A percentile compares a stretch with the other conserved stretches of the same genome.
These are phyloP conservation scores for Tragelaphus scriptus DNA, from an alignment of 2,113 vertebrate species.

Conservation along the genomic window DNA sequence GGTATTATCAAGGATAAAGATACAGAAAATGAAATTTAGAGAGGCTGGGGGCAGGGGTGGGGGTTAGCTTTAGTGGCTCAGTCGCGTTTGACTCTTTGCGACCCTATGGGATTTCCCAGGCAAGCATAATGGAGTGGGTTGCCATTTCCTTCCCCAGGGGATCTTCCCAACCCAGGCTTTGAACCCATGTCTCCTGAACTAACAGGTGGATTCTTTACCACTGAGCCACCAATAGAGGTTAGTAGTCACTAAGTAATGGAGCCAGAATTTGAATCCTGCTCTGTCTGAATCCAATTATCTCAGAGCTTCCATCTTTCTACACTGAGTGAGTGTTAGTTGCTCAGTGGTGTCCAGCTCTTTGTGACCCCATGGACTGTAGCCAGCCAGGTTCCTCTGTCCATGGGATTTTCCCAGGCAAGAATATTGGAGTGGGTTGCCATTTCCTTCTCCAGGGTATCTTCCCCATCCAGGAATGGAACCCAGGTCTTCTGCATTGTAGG, in stretches of 20 bases:
- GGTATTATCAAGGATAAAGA: neutral
- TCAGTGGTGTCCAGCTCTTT: neutral
- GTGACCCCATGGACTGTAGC: neutral
- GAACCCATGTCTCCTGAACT: neutral
- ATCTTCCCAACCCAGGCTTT: neutral
- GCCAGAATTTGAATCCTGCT: neutral
- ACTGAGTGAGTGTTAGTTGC: neutral
- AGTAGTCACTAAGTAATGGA: neutral
- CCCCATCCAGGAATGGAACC: neutral
- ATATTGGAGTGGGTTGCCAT: neutral
- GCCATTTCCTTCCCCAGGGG: neutral
- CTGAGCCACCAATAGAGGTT: neutral
- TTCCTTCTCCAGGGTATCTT: neutral
- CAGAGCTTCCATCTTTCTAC: neutral
- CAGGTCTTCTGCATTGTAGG: neutral
- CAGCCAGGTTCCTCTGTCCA: neutral
- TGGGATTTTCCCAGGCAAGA: neutral
- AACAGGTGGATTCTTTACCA: neutral
- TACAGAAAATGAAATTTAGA: neutral
- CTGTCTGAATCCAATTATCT: neutral
- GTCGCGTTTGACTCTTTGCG: accelerated
- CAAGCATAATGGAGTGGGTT: neutral
- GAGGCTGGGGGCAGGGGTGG: accelerated
- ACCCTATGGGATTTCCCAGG: neutral
- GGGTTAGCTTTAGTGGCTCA: neutral